A percentile compares a stretch with the other conserved stretches of the same genome.
phyloP scores from a whole-genome alignment of 2,888 invertebrate species.

The Blastobasis adustella region DNA sequence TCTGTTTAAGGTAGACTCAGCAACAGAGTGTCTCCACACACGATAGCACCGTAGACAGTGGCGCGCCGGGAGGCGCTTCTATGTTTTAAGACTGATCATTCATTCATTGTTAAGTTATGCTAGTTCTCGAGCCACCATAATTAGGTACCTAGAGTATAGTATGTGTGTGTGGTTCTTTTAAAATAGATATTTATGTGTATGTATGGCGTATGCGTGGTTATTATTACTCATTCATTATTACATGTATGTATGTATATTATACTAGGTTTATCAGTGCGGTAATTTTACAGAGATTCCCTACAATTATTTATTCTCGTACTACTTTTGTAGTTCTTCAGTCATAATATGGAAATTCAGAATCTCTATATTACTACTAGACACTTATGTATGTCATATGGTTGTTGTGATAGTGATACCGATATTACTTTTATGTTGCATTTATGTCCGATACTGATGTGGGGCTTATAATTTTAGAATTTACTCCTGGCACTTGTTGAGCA shows the following conservation, averaged over 20 bases:
- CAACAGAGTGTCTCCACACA: conserved; percentile 49
- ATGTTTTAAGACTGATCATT: conserved; percentile 72
- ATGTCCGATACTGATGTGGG: conserved; percentile 7
- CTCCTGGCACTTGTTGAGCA: background rate
- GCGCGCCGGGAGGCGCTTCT: conserved; percentile 33
- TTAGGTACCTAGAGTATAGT: conserved; percentile 28
- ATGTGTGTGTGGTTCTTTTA: background rate
- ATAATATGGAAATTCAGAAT: conserved; percentile 12
- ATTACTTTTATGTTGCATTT: conserved; percentile 25
- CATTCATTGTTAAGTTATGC: conserved; percentile 69
- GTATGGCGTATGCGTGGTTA: conserved; percentile 33
- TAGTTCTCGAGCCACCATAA: conserved; percentile 58
- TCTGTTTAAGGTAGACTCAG: conserved; percentile 63
- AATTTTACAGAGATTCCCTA: conserved; percentile 39
- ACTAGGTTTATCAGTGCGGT: conserved; percentile 17
- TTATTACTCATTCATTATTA: conserved; percentile 23
- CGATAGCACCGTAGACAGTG: too few species aligned
- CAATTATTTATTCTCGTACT: conserved; percentile 8
- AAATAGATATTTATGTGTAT: conserved; percentile 52
- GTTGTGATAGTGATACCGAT: conserved; percentile 16
- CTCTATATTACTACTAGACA: conserved; percentile 25
- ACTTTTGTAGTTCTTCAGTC: too few species aligned
- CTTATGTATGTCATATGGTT: conserved; percentile 11
- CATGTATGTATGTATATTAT: conserved; percentile 1
- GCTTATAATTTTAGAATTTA: background rate